Evolutionary conservation across 2,888 invertebrate genomes (phyloP).

Genomic region (Calliopum simillimum): DNA sequence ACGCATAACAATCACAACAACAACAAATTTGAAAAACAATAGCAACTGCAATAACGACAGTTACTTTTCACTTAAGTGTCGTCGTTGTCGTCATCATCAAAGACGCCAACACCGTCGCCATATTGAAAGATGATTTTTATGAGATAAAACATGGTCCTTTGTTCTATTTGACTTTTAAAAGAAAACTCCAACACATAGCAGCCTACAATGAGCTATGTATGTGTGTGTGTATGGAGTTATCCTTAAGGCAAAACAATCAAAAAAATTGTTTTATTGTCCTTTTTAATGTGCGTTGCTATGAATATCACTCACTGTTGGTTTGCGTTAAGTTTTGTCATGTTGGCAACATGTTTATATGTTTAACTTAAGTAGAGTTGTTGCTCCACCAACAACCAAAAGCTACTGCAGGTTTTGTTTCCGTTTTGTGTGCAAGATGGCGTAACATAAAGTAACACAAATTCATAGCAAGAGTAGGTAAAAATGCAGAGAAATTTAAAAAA

Average conservation of each 20-base stretch:
- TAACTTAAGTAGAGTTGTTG: conserved; percentile 2
- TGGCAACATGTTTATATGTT: conserved; percentile 24
- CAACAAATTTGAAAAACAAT: neutral
- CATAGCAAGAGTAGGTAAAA: too few species aligned
- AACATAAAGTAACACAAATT: too few species aligned
- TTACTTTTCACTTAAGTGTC: neutral
- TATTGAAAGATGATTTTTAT: conserved; percentile 11
- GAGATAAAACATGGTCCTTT: too few species aligned
- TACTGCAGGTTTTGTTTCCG: too few species aligned
- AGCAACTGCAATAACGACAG: neutral
- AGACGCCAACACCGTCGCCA: conserved; percentile 7
- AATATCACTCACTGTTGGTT: neutral
- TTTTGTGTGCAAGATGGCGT: too few species aligned
- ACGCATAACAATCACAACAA: conserved; percentile 14
- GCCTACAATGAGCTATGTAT: too few species aligned
- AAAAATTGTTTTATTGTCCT: conserved; percentile 24
- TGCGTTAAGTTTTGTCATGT: conserved; percentile 6
- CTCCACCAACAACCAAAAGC: neutral
- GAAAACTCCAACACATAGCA: too few species aligned
- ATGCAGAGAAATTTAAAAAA: too few species aligned
- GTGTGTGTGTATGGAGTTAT: too few species aligned
- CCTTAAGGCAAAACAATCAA: neutral
- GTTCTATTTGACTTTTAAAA: too few species aligned
- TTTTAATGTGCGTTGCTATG: conserved; percentile 6
- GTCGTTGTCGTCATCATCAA: neutral